A percentile compares a stretch with the other conserved stretches of the same genome.
Evolutionary conservation across 2,888 invertebrate genomes (phyloP).

Genomic region (Corbicula japonica): DNA sequence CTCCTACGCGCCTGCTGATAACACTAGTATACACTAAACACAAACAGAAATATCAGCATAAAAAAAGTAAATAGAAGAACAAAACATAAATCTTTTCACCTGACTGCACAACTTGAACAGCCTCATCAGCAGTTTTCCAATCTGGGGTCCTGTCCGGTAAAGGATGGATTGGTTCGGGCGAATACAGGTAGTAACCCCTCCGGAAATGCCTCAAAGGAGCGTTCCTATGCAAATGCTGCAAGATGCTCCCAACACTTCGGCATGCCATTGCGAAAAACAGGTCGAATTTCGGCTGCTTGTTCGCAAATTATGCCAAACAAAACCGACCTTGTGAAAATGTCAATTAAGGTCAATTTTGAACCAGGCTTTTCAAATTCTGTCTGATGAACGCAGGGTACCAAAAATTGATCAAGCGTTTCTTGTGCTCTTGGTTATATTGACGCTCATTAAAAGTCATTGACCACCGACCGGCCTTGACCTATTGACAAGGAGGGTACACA

Average conservation of each 20-base stretch:
- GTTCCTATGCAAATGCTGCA: conserved; percentile 18
- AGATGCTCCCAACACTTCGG: conserved; percentile 14
- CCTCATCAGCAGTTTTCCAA: conserved; percentile 91
- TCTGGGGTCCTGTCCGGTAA: conserved; percentile 91
- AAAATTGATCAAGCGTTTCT: neutral
- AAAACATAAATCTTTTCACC: too few relatives aligned
- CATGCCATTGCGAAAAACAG: conserved; percentile 40
- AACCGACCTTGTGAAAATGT: conserved; percentile 35
- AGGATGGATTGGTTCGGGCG: conserved; percentile 94
- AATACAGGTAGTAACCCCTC: conserved; percentile 90
- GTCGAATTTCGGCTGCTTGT: neutral
- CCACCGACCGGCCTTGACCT: conserved; percentile 35
- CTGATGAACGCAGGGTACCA: conserved; percentile 20
- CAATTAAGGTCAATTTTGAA: conserved; percentile 36
- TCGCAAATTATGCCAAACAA: conserved; percentile 7
- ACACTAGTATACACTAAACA: neutral
- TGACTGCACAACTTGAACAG: conserved; percentile 93
- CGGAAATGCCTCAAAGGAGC: conserved; percentile 9
- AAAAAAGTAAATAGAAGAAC: too few relatives aligned
- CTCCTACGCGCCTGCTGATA: too few relatives aligned
- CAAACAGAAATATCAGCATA: neutral
- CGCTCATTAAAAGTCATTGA: conserved; percentile 44
- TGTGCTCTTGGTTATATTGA: neutral
- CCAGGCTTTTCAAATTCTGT: conserved; percentile 6
- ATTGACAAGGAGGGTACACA: conserved; percentile 6